Evolutionary conservation across 2,113 vertebrate species (phyloP).

Genomic region (Lepisosteus oculatus): DNA sequence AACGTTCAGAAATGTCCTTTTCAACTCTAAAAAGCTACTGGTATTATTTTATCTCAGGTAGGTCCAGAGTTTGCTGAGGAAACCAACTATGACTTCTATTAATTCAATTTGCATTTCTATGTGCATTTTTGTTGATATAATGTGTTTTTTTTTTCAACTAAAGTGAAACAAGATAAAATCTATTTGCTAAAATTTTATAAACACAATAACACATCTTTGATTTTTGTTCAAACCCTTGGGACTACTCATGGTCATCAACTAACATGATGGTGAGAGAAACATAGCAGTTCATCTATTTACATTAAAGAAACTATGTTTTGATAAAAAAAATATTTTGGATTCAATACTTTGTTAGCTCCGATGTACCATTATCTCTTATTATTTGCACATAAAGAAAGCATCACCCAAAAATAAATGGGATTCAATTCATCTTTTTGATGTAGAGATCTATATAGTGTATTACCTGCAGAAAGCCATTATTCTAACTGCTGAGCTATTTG

Average conservation of each 20-base stretch:
- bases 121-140: too few relatives aligned
- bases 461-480: constrained; percentile 14
- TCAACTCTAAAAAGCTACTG: too few relatives aligned
- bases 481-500: constrained; percentile 19
- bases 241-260: background rate
- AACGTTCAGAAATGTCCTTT: too few relatives aligned
- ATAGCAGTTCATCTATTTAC: background rate
- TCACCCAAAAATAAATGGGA: constrained; percentile 16
- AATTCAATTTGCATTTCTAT: too few relatives aligned
- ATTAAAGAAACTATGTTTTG: background rate
- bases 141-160: too few relatives aligned
- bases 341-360: constrained; percentile 5
- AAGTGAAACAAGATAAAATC: too few relatives aligned
- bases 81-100: too few relatives aligned
- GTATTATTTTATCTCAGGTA: too few relatives aligned
- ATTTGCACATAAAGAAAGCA: constrained; percentile 18
- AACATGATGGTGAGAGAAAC: background rate
- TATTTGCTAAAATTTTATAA: background rate
- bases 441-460: constrained; percentile 17
- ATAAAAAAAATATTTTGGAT: constrained; percentile 1
- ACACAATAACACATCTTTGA: background rate
- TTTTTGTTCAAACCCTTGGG: background rate
- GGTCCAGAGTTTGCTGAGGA: too few relatives aligned
- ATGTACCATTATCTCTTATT: constrained; percentile 15
- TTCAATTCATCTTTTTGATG: constrained; percentile 18